Conservation (phyloP, 2,888 invertebrate genomes). For the Rotaria macrura region DNA sequence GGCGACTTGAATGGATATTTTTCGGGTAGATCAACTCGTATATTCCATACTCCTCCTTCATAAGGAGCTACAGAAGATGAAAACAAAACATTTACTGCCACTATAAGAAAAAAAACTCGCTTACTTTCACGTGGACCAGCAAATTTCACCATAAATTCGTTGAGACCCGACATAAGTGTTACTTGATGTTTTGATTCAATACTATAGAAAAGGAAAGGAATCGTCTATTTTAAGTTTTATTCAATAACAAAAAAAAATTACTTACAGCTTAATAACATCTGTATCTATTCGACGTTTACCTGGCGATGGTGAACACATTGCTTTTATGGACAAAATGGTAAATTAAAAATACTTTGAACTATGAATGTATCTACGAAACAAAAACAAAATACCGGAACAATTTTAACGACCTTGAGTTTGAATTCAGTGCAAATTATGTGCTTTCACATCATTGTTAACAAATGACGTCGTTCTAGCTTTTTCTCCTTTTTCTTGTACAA, state of each 20-base stretch:
- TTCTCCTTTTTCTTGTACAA: not conserved
- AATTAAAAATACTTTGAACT: not conserved
- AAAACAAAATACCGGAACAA: not conserved
- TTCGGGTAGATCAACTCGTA: constrained; percentile 93
- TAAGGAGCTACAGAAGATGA: constrained; percentile 61
- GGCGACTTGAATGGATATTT: constrained; percentile 99
- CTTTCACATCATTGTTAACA: not conserved
- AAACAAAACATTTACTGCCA: not conserved
- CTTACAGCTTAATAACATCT: constrained; percentile 88
- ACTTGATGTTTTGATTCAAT: constrained; percentile 99
- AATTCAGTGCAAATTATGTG: not conserved
- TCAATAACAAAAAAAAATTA: not conserved
- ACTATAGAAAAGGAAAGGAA: not conserved
- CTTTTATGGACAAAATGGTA: not conserved
- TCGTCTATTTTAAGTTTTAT: too few species aligned
- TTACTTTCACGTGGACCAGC: constrained; percentile 80
- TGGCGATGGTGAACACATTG: constrained; percentile 97
- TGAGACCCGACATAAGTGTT: constrained; percentile 87
- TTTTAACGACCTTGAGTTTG: not conserved
- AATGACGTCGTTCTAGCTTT: not conserved
- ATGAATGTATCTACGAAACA: not conserved
- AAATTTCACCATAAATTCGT: constrained; percentile 99
- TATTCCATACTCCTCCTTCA: constrained; percentile 98
- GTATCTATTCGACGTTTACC: constrained; percentile 99
- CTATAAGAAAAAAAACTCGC: not conserved